phyloP scores from a whole-genome alignment of 2,113 vertebrate genomes.

The Dasyornis broadbenti region DNA sequence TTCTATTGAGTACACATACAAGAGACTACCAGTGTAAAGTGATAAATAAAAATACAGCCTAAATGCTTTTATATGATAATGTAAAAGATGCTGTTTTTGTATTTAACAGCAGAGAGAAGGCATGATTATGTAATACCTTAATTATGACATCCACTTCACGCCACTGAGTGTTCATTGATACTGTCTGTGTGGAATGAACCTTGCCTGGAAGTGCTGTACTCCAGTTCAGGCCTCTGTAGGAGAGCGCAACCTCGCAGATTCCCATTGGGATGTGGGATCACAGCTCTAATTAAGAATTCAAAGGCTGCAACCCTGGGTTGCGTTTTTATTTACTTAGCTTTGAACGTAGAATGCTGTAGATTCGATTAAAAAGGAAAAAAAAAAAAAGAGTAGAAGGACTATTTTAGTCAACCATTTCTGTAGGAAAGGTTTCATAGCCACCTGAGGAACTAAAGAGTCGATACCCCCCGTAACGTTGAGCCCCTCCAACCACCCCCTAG shows the following conservation, averaged over 20 bases:
- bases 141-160: constrained; percentile 72
- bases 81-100: constrained; percentile 86
- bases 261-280: constrained; percentile 66
- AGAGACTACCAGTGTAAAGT: constrained; percentile 86
- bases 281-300: constrained; percentile 59
- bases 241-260: constrained; percentile 60
- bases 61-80: constrained; percentile 95
- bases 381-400: constrained; percentile 56
- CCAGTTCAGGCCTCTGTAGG: constrained; percentile 58
- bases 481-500: neutral
- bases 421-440: constrained; percentile 64
- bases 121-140: constrained; percentile 78
- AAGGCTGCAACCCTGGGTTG: constrained; percentile 67
- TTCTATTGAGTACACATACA: constrained; percentile 93
- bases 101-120: constrained; percentile 83
- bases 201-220: constrained; percentile 73
- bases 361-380: constrained; percentile 44
- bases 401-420: constrained; percentile 67
- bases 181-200: constrained; percentile 77
- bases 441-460: constrained; percentile 36
- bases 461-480: neutral
- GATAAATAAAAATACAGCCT: constrained; percentile 90
- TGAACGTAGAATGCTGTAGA: constrained; percentile 65
- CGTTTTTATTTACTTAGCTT: constrained; percentile 64
- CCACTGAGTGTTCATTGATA: constrained; percentile 74